A percentile compares a stretch with the other conserved stretches of the same genome.
Conservation (phyloP, 2,113 vertebrate genomes). For the Phocoena sinus region DNA sequence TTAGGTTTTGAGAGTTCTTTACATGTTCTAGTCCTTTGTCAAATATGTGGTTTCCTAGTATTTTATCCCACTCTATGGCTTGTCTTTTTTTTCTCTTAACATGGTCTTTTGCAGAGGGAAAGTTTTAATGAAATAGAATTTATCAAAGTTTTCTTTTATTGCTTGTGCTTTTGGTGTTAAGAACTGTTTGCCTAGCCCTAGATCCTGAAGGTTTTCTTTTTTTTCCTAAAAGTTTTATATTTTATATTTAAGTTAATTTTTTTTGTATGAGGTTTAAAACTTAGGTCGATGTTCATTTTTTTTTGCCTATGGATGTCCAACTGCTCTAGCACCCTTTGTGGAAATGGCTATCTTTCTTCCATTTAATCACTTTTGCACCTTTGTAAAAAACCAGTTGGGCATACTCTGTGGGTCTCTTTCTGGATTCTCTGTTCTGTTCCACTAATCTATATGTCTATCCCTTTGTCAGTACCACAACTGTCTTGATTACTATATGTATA, state of each 20-base stretch:
- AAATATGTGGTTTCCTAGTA: not conserved
- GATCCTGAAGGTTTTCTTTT: not conserved
- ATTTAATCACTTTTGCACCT: not conserved
- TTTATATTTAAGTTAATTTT: not conserved
- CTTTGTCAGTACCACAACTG: not conserved
- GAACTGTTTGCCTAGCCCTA: not conserved
- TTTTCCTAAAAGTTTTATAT: not conserved
- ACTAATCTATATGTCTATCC: not conserved
- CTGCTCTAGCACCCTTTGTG: not conserved
- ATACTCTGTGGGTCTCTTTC: not conserved
- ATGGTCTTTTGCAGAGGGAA: not conserved
- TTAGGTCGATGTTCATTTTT: not conserved
- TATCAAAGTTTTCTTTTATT: not conserved
- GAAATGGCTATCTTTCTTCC: not conserved
- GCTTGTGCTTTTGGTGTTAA: not conserved
- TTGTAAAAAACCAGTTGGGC: not conserved
- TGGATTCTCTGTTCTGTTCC: not conserved
- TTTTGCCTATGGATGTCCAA: not conserved
- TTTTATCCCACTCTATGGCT: not conserved
- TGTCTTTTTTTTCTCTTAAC: not conserved
- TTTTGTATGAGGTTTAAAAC: not conserved
- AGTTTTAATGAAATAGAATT: not conserved
- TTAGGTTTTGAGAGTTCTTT: conserved; percentile 7
- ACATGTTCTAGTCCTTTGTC: not conserved
- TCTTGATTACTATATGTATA: not conserved